phyloP scores from a whole-genome alignment of 64 coral and sea anemone species.

The Trachythela sp. region DNA sequence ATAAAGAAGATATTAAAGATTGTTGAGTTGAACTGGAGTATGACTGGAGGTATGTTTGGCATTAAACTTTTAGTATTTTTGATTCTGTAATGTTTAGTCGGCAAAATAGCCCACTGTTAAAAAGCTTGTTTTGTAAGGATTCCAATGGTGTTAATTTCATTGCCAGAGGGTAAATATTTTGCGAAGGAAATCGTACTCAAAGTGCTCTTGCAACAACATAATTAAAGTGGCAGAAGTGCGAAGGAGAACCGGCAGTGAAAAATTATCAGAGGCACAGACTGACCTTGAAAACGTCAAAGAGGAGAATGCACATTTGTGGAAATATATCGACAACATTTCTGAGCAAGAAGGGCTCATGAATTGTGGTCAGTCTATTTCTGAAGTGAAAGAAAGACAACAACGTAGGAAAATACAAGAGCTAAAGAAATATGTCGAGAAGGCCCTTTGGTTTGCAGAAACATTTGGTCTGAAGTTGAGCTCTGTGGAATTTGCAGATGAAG shows the following conservation, averaged over 20 bases:
- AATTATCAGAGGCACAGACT: not conserved
- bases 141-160: too few species aligned
- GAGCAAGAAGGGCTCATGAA: slow-evolving; percentile 1
- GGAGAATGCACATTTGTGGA: not conserved
- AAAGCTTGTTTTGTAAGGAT: too few species aligned
- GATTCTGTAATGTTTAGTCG: too few species aligned
- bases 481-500: slow-evolving; percentile 1
- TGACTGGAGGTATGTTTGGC: too few species aligned
- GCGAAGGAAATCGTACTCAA: not conserved
- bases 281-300: not conserved
- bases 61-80: too few species aligned
- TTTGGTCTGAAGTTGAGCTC: not conserved
- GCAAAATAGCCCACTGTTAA: too few species aligned
- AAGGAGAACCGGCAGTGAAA: not conserved
- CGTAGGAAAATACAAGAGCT: not conserved
- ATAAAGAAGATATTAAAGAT: too few species aligned
- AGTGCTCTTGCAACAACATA: not conserved
- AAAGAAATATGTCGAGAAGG: not conserved
- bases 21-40: too few species aligned
- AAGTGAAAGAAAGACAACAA: slow-evolving; percentile 8
- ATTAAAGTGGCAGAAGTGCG: not conserved
- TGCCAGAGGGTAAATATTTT: too few species aligned
- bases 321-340: not conserved
- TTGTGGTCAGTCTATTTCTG: not conserved
- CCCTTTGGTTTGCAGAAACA: not conserved